Evolutionary conservation across 2,797 vertebrate genomes (phyloP).

Genomic region (Psittacula derbiana): DNA sequence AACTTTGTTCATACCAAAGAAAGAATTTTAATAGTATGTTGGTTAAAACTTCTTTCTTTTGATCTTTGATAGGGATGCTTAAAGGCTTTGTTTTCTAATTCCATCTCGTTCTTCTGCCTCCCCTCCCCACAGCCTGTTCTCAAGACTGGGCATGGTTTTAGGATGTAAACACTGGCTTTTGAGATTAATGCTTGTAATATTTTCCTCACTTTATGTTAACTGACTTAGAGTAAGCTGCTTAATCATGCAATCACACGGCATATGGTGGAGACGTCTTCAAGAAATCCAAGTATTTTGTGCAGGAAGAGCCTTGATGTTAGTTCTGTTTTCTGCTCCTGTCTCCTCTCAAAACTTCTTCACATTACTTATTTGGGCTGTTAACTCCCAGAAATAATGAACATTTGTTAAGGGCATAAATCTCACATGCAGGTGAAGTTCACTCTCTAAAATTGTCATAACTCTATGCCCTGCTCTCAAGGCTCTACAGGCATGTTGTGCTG

Average conservation of each 20-base stretch:
- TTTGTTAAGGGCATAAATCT: not conserved
- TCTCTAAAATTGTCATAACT: not conserved
- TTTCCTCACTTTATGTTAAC: not conserved
- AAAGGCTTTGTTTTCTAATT: constrained; percentile 17
- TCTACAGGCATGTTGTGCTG: not conserved
- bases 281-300: not conserved
- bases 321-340: not conserved
- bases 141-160: not conserved
- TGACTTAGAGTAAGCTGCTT: not conserved
- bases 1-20: not conserved
- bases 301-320: not conserved
- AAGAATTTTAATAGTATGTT: constrained; percentile 28
- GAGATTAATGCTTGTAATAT: not conserved
- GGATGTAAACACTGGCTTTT: not conserved
- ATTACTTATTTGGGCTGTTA: not conserved
- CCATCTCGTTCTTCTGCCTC: not conserved
- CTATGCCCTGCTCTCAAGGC: not conserved
- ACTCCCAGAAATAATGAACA: not conserved
- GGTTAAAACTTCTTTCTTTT: not conserved
- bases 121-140: not conserved
- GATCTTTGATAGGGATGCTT: not conserved
- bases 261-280: not conserved
- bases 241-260: not conserved
- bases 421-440: not conserved
- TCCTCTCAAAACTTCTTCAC: not conserved